phyloP scores from a whole-genome alignment of 2,888 invertebrate species.

The Latheticus oryzae region DNA sequence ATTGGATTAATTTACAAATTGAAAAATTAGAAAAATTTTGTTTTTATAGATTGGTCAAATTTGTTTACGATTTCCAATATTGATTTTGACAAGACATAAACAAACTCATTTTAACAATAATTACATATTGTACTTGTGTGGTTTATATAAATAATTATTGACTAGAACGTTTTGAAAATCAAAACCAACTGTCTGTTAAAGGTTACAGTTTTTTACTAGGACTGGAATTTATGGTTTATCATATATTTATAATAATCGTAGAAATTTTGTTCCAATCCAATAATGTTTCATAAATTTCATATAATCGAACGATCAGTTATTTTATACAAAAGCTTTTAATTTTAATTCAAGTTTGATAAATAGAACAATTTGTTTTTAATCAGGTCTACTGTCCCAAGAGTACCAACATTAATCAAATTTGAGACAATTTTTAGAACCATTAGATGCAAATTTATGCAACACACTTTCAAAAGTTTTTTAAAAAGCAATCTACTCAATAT shows the following conservation, averaged over 20 bases:
- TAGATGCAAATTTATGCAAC: conserved; percentile 23
- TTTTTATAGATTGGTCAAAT: conserved; percentile 15
- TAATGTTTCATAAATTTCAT: too few species aligned
- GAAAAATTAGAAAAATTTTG: conserved; percentile 8
- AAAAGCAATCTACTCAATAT: background rate
- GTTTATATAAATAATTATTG: conserved; percentile 16
- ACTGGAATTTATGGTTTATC: too few species aligned
- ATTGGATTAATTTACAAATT: too few species aligned
- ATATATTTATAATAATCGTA: too few species aligned
- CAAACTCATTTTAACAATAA: conserved; percentile 24
- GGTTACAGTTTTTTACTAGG: too few species aligned
- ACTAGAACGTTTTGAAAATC: conserved; percentile 3
- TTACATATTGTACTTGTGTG: conserved; percentile 23
- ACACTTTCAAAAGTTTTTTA: background rate
- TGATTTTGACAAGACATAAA: conserved; percentile 17
- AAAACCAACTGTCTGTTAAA: too few species aligned
- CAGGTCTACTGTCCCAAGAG: conserved; percentile 11
- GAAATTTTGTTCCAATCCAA: too few species aligned
- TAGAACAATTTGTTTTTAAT: conserved; percentile 29
- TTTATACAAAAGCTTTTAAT: conserved; percentile 21
- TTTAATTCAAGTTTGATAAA: conserved; percentile 16
- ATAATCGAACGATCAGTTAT: too few species aligned
- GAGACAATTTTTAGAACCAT: conserved; percentile 13
- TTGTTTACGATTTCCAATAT: conserved; percentile 11
- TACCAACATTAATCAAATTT: conserved; percentile 24